Conservation (phyloP, 2,113 vertebrate genomes). For the Baryphthengus martii region DNA sequence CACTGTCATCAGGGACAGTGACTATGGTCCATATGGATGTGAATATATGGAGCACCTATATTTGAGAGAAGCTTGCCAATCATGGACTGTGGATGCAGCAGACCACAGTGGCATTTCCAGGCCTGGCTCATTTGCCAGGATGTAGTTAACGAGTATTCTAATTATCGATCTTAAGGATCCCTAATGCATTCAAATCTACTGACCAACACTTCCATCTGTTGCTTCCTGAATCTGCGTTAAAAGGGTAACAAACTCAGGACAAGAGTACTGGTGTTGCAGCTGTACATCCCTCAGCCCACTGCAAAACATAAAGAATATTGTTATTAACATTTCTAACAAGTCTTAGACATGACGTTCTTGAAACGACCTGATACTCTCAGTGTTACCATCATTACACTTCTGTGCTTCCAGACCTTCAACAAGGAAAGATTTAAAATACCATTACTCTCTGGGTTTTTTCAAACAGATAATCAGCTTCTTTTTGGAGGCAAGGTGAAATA, state of each 20-base stretch:
- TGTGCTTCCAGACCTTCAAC: not conserved
- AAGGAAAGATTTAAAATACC: not conserved
- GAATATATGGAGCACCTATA: not conserved
- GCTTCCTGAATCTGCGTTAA: not conserved
- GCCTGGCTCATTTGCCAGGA: not conserved
- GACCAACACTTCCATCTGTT: not conserved
- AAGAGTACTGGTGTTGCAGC: not conserved
- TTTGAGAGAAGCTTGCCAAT: not conserved
- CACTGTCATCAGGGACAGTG: not conserved
- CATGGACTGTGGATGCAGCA: not conserved
- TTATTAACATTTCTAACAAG: not conserved
- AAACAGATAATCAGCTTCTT: not conserved
- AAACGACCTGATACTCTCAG: not conserved
- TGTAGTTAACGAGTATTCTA: not conserved
- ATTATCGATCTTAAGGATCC: not conserved
- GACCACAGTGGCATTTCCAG: not conserved
- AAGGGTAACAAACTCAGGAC: not conserved
- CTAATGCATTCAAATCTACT: not conserved
- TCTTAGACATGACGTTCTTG: not conserved
- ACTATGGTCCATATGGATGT: not conserved
- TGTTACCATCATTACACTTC: not conserved
- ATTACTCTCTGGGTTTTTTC: not conserved
- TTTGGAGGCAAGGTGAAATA: constrained; percentile 1
- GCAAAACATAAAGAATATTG: not conserved
- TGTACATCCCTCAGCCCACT: not conserved